Conservation (phyloP, 2,797 vertebrate species). For the Cheirogaleus major region DNA sequence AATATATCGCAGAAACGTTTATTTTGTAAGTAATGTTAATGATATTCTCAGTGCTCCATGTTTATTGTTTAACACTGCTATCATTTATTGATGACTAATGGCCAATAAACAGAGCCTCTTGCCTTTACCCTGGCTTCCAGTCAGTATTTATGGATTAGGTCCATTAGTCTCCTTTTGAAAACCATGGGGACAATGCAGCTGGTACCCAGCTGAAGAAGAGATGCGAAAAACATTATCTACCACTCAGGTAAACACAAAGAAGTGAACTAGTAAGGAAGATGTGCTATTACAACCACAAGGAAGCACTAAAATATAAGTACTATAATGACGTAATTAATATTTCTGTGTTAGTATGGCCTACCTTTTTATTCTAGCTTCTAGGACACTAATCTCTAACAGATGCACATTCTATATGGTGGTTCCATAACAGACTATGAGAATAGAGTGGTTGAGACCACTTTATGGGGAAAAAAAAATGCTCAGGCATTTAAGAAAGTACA, state of each 20-base stretch:
- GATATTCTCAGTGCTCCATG: constrained; percentile 57
- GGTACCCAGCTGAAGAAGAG: constrained; percentile 32
- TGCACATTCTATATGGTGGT: background rate
- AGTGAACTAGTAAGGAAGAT: background rate
- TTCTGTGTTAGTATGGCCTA: background rate
- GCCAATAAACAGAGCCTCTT: constrained; percentile 47
- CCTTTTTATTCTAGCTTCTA: background rate
- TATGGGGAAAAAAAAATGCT: background rate
- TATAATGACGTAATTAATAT: background rate
- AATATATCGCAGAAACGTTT: constrained; percentile 58
- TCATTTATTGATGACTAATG: constrained; percentile 68
- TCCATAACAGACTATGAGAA: background rate
- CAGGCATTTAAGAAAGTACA: background rate
- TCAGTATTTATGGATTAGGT: constrained; percentile 37
- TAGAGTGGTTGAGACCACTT: background rate
- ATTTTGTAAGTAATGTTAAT: constrained; percentile 67
- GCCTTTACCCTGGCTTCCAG: constrained; percentile 42
- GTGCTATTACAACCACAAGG: background rate
- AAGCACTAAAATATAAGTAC: background rate
- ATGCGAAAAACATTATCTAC: background rate
- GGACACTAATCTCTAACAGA: background rate
- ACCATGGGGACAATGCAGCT: constrained; percentile 23
- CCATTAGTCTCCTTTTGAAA: constrained; percentile 61
- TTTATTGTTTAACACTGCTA: constrained; percentile 67
- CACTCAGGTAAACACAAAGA: constrained; percentile 33